Percentiles rank a stretch among this genome's conserved stretches.
phyloP scores from a whole-genome alignment of 2,888 invertebrate species.

The Camptogramma bilineatum region DNA sequence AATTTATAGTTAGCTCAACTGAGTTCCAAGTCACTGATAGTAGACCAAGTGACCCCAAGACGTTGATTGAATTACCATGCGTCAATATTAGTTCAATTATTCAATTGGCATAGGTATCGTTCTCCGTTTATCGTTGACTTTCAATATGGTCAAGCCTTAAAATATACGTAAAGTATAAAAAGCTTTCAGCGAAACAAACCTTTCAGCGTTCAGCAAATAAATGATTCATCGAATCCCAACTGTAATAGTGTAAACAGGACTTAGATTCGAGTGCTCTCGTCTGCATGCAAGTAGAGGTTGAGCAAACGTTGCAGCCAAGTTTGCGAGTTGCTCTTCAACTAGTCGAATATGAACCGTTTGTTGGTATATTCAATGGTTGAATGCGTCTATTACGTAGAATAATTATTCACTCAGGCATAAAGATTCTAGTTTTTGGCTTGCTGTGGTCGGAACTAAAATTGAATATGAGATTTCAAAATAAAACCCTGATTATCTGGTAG shows the following conservation, averaged over 20 bases:
- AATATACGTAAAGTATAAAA: not conserved
- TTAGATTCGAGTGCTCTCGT: conserved; percentile 30
- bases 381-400: not conserved
- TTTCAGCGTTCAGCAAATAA: conserved; percentile 15
- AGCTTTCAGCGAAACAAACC: not conserved
- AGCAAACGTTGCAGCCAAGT: conserved; percentile 56
- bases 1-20: no score
- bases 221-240: conserved; percentile 19
- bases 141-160: not conserved
- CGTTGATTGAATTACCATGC: no score
- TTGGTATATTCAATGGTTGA: conserved; percentile 11
- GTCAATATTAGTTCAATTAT: no score
- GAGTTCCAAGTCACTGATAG: no score
- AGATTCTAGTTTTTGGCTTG: not conserved
- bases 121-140: not conserved
- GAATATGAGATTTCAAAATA: not conserved
- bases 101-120: no score
- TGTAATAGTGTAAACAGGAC: conserved; percentile 33
- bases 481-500: no score
- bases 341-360: conserved; percentile 37
- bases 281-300: conserved; percentile 58
- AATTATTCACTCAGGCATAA: not conserved
- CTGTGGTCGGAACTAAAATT: not conserved
- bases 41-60: no score
- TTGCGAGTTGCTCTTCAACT: conserved; percentile 38